Evolutionary conservation across 2,888 invertebrate genomes (phyloP).

Genomic region (Tipula lateralis): DNA sequence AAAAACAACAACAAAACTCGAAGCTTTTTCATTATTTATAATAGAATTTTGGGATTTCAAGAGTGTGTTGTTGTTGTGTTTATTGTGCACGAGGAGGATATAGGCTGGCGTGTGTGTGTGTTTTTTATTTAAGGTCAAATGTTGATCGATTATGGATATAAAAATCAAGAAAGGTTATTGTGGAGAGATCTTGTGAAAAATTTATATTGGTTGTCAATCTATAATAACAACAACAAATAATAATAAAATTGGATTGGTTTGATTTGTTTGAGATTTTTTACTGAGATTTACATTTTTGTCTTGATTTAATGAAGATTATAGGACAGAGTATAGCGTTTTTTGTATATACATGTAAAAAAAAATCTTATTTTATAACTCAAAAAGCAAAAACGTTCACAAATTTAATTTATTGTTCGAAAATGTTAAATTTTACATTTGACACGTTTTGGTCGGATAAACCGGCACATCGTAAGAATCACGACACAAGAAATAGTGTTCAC

Average conservation of each 20-base stretch:
- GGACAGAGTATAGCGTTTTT: no score
- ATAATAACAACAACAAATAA: neutral
- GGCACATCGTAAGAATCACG: neutral
- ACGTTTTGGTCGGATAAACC: neutral
- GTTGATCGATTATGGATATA: slow-evolving; percentile 11
- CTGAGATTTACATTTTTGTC: neutral
- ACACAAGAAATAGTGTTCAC: neutral
- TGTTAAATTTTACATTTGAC: neutral
- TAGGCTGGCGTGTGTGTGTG: neutral
- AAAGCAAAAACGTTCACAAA: neutral
- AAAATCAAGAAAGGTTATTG: neutral
- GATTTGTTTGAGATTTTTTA: slow-evolving; percentile 1
- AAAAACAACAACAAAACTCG: neutral
- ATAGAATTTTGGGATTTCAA: neutral
- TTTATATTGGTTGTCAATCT: neutral
- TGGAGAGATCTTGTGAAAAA: neutral
- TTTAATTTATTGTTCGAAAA: neutral
- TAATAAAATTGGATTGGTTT: neutral
- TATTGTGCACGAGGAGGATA: neutral
- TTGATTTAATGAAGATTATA: neutral
- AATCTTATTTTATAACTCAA: neutral
- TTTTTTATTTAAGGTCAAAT: slow-evolving; percentile 2
- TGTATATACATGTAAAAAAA: neutral
- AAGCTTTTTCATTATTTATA: neutral
- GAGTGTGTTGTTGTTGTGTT: neutral